Evolutionary conservation across 2,888 invertebrate genomes (phyloP), one percentile per base, ranked within the genome.

Genomic region (Drosophila longiperda): DNA sequence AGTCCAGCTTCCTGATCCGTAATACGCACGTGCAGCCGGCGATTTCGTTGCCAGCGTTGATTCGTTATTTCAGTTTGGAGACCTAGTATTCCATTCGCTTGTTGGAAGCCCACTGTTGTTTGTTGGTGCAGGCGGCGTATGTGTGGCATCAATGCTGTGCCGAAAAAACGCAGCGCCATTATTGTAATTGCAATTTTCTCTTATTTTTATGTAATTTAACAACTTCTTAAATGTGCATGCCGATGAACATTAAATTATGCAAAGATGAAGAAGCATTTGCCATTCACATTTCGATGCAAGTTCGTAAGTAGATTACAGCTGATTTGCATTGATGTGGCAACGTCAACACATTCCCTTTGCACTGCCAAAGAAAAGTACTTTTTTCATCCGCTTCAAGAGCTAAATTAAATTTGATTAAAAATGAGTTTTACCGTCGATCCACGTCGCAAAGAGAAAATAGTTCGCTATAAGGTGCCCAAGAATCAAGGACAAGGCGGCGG

Each of bases 381-480:
- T 66, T 65, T 60, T 61, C 49, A 59, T 23, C 55, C 40, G 72
- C 49, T 76, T 45, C 45, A n/a, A 53, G 38, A 29, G 11, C 11
- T 61, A 15, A 61, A 66, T 54, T 55, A 62, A 81, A 77, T 50
- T 55, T 17, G n/a, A 60, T 62, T 50, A 9, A 86, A 63, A 53
- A 92, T 92, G 92, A 92, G 82, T 78, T 85, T 83, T 4, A 66
- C 78, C 3, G 87, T 91, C 36, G 96, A 96, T 93, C 95, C 96
- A 32, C 94, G 97, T 79, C 95, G 97, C 76, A 96, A 96, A 50
- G 97, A 97, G 60, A 96, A 96, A 70, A 89, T 91, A 6, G 95
- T 96, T 78, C 94, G 95, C 34, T 96, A 94, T 81, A 96, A 96
- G 84, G 95, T 96, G 40, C 95, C 96, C n/a, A 95, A 95, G 66